Percentiles rank a stretch among this genome's conserved stretches.
Conservation (phyloP, 1,140 invertebrate species). For the Maconellicoccus hirsutus region DNA sequence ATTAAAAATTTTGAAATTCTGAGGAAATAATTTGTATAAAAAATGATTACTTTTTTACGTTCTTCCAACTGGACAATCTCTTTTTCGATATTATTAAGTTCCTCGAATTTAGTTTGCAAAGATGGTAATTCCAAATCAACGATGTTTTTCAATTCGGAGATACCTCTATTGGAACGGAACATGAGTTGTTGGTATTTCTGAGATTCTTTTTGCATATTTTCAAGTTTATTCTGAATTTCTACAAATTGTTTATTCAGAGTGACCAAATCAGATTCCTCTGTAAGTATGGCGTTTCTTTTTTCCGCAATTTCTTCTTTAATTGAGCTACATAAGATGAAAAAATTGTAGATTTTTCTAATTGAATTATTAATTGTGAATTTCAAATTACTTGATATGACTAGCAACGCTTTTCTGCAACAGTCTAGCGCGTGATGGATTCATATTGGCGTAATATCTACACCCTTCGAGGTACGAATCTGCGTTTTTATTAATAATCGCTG, state of each 20-base stretch:
- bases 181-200: not conserved
- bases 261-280: too few relatives aligned
- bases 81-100: not conserved
- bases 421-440: not conserved
- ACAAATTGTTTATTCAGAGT: too few relatives aligned
- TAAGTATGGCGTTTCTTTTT: not conserved
- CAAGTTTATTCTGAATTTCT: not conserved
- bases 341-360: not conserved
- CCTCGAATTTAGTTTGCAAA: not conserved
- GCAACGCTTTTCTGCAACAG: not conserved
- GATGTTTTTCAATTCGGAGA: not conserved
- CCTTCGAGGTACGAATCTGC: conserved; percentile 48
- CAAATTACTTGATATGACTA: not conserved
- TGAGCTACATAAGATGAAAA: not conserved
- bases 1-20: not conserved
- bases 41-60: not conserved
- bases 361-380: not conserved
- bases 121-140: not conserved
- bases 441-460: conserved; percentile 44
- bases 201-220: not conserved
- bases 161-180: not conserved
- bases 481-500: conserved; percentile 46
- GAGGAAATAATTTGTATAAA: not conserved
- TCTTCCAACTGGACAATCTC: not conserved
- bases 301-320: not conserved